A percentile compares a stretch with the other conserved stretches of the same genome.
These are phyloP conservation scores for Scaptomyza tumidula DNA, from an alignment of 2,888 invertebrate genomes.

Conservation along the genomic window DNA sequence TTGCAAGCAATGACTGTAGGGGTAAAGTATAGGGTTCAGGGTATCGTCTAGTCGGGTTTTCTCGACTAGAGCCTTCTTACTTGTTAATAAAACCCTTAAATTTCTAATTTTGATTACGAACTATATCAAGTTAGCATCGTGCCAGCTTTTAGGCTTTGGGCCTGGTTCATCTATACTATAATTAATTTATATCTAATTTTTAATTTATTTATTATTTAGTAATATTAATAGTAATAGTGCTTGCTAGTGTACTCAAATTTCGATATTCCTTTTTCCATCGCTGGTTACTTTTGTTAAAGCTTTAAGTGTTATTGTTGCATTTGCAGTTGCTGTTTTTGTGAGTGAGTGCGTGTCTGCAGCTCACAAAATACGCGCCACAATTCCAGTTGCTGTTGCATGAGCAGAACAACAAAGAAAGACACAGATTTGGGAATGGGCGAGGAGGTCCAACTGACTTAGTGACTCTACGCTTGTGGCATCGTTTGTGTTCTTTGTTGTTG, in stretches of 20 bases:
- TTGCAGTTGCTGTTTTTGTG: constrained; percentile 35
- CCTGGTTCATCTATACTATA: too few relatives aligned
- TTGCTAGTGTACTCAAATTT: constrained; percentile 24
- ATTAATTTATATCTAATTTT: neutral
- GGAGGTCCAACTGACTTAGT: constrained; percentile 57
- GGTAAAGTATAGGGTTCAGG: too few relatives aligned
- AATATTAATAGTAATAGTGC: too few relatives aligned
- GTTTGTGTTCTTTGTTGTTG: neutral
- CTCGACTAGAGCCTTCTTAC: too few relatives aligned
- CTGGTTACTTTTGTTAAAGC: constrained; percentile 36
- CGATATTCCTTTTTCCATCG: constrained; percentile 17
- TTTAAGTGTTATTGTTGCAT: constrained; percentile 39
- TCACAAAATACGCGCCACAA: constrained; percentile 62
- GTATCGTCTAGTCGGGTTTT: too few relatives aligned
- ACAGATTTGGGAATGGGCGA: too few relatives aligned
- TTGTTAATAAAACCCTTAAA: too few relatives aligned
- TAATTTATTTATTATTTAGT: constrained; percentile 25
- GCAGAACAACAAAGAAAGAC: constrained; percentile 7
- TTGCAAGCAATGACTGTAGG: too few relatives aligned
- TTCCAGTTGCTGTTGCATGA: constrained; percentile 29
- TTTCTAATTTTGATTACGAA: too few relatives aligned
- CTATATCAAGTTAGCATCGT: too few relatives aligned
- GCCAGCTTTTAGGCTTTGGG: too few relatives aligned
- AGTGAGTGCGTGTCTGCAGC: constrained; percentile 64
- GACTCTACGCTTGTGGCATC: constrained; percentile 28